These are phyloP conservation scores for Dascyllus trimaculatus DNA, from an alignment of 2,113 vertebrate species.

Conservation along the genomic window DNA sequence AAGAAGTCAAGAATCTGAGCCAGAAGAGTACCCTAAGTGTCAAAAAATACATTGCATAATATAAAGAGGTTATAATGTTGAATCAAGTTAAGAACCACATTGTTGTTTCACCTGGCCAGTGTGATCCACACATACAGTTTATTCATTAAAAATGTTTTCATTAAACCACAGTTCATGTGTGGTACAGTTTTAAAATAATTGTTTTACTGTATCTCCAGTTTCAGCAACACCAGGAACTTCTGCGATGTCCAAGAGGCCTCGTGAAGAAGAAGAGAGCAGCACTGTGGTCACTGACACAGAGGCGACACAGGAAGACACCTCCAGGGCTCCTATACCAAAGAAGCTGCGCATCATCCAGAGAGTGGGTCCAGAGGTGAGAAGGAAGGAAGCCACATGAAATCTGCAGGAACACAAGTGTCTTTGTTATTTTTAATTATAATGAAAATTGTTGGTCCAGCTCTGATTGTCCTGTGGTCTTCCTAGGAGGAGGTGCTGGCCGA, in stretches of 20 bases:
- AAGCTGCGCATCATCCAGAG: conserved; percentile 92
- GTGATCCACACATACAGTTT: background rate
- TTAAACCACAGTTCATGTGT: no score
- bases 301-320: conserved; percentile 88
- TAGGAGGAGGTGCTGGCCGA: conserved; percentile 93
- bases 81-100: background rate
- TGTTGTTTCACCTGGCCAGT: background rate
- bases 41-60: no score
- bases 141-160: background rate
- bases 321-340: conserved; percentile 91
- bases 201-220: conserved; percentile 79
- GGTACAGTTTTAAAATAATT: no score
- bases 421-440: background rate
- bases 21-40: no score
- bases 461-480: background rate
- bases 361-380: conserved; percentile 90
- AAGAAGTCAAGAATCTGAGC: no score
- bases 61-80: no score
- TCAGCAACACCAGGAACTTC: conserved; percentile 93
- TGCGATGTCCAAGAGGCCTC: conserved; percentile 90
- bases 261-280: conserved; percentile 93
- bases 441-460: fast-evolving
- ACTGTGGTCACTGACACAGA: conserved; percentile 85
- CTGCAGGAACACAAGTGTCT: background rate
- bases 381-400: no score